These are phyloP conservation scores for Adela reaumurella DNA, from an alignment of 2,888 invertebrate species.

Conservation along the genomic window DNA sequence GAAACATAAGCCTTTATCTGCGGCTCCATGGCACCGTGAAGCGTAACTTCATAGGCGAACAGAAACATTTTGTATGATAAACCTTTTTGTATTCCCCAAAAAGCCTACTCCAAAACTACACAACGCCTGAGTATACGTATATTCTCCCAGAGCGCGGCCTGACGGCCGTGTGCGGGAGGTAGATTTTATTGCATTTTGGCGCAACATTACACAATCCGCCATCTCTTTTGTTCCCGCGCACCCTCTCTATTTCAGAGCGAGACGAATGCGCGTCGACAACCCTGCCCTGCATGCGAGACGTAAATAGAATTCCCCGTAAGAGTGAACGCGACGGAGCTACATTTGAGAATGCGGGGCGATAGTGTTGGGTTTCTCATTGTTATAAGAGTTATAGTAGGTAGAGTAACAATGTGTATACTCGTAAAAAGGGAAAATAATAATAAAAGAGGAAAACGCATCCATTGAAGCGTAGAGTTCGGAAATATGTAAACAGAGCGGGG, in stretches of 20 bases:
- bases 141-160: constrained; percentile 22
- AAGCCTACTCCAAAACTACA: neutral
- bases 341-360: neutral
- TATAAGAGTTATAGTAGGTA: neutral
- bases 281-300: neutral
- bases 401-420: constrained; percentile 1
- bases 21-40: neutral
- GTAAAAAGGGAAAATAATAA: constrained; percentile 11
- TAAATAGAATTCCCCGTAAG: neutral
- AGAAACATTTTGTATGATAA: neutral
- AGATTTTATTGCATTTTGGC: constrained; percentile 40
- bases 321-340: neutral
- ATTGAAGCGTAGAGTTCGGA: constrained; percentile 25
- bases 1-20: too few relatives aligned
- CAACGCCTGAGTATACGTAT: constrained; percentile 13
- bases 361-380: neutral
- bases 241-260: neutral
- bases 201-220: constrained; percentile 9
- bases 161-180: constrained; percentile 4
- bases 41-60: neutral
- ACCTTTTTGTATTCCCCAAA: neutral
- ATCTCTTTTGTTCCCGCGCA: neutral
- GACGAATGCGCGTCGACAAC: too few relatives aligned
- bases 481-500: constrained; percentile 23
- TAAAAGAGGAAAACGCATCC: constrained; percentile 21